Percentiles rank a stretch among this genome's conserved stretches.
These are phyloP conservation scores for Ambastaia sidthimunki DNA, from an alignment of 2,797 vertebrate species.

Conservation along the genomic window DNA sequence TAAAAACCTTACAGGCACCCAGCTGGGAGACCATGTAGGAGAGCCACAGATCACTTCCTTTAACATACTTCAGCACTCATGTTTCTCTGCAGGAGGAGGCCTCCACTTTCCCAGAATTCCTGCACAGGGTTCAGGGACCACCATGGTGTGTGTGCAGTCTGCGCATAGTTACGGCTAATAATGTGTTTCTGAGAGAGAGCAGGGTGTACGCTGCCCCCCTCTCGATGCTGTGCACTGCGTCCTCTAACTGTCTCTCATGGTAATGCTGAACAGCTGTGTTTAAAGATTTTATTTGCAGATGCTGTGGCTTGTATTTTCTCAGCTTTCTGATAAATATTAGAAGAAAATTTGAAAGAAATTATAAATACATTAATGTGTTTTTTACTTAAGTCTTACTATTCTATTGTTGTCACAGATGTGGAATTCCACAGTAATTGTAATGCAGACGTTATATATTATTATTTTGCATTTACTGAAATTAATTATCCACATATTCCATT, in stretches of 20 bases:
- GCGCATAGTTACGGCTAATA: conserved; percentile 66
- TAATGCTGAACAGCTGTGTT: conserved; percentile 30
- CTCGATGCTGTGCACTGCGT: conserved; percentile 16
- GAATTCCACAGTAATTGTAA: neutral
- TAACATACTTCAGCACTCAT: conserved; percentile 61
- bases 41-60: conserved; percentile 70
- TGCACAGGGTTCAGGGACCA: conserved; percentile 67
- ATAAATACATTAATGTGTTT: neutral
- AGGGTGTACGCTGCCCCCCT: conserved; percentile 22
- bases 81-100: conserved; percentile 58
- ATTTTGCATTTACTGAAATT: conserved; percentile 1
- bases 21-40: conserved; percentile 62
- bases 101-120: conserved; percentile 57
- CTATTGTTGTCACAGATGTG: neutral
- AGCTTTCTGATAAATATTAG: neutral
- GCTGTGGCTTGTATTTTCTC: neutral
- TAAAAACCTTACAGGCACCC: conserved; percentile 67
- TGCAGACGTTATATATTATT: neutral
- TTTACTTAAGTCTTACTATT: neutral
- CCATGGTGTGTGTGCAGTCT: conserved; percentile 66
- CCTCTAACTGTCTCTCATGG: conserved; percentile 41
- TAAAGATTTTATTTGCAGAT: conserved; percentile 4
- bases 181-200: conserved; percentile 56
- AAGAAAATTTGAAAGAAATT: neutral
- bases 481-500: neutral